Evolutionary conservation across 2,797 vertebrate genomes (phyloP), one percentile per base, ranked within the genome.

Genomic region (Tiaroga cobitis): DNA sequence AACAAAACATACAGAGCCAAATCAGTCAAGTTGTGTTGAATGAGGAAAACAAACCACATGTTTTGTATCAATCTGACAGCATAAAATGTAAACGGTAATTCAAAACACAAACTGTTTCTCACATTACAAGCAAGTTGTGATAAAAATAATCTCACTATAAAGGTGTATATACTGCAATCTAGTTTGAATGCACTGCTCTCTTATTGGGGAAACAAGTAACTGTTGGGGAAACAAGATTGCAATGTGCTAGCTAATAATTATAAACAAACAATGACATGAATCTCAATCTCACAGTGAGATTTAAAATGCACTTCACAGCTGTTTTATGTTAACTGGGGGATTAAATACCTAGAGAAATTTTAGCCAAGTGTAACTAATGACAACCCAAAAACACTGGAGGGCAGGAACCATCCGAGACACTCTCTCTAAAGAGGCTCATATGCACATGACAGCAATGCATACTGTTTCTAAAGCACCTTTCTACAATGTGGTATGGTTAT

Each of bases 321-420:
- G 72, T 54, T 85, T 80, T 75, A 80, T 63, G 73, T 82, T 76
- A 82, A 87, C 51, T 73, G 56, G 65, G 56, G 65, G 46, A 73
- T 51, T 85, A 79, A 87, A 85, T 76, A 73, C 78, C 32, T 32
- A 65, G 73, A 63, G 63, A 85, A 49, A 49, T 69, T 41, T 29
- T 32, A 74, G n/a, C 70, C 34, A 75, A 81, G 15, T 78, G 41
- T 61, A 59, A 59, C 82, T 61, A 73, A 83, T 34, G 73, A 54
- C 72, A 67, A 80, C 26, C 34, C 34, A 56, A 79, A 86, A 56
- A 46, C 34, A 56, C 65, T 72, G 19, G 39, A 46, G 37, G 26
- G 75, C 74, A 79, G 5, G 37, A 69, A 78, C 46, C 26, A 68
- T 43, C 65, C 69, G 51, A 80, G 19, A 59, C 29, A 21, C 51